Evolutionary conservation across 2,113 vertebrate genomes (phyloP).

Genomic region (Paratilapia polleni): DNA sequence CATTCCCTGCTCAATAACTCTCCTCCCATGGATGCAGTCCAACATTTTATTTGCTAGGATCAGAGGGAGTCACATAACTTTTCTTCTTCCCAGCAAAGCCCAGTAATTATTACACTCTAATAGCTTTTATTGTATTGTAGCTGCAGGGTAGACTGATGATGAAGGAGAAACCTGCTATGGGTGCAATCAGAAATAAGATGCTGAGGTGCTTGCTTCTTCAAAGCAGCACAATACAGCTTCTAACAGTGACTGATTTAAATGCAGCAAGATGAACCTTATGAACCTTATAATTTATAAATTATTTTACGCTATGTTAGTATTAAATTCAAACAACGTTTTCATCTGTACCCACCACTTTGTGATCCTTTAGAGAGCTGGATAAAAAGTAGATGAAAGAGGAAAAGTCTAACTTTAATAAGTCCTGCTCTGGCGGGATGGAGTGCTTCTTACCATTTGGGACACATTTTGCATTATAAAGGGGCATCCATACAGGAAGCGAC

Average conservation of each 20-base stretch:
- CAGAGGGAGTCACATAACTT: slow-evolving; percentile 53
- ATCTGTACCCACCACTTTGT: slow-evolving; percentile 1
- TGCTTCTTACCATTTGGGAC: not conserved
- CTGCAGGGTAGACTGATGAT: slow-evolving; percentile 43
- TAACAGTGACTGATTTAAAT: not conserved
- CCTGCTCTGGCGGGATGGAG: not conserved
- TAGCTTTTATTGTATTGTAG: slow-evolving; percentile 66
- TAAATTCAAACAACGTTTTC: not conserved
- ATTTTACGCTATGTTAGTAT: not conserved
- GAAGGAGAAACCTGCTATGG: slow-evolving; percentile 31
- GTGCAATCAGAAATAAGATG: slow-evolving; percentile 10
- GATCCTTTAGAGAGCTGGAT: not conserved
- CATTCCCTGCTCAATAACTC: slow-evolving; percentile 62
- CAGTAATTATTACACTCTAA: slow-evolving; percentile 65
- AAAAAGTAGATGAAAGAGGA: slow-evolving; percentile 5
- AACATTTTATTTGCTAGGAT: slow-evolving; percentile 62
- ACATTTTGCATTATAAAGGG: not conserved
- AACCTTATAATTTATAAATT: slow-evolving; percentile 2
- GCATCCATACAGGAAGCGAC: not conserved
- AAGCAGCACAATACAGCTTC: not conserved
- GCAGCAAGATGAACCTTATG: not conserved
- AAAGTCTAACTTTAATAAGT: not conserved
- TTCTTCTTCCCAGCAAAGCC: slow-evolving; percentile 42
- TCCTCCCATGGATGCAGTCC: slow-evolving; percentile 45
- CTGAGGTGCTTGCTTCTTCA: not conserved